phyloP scores from a whole-genome alignment of 2,888 invertebrate genomes.

The Stenodema calcarata region DNA sequence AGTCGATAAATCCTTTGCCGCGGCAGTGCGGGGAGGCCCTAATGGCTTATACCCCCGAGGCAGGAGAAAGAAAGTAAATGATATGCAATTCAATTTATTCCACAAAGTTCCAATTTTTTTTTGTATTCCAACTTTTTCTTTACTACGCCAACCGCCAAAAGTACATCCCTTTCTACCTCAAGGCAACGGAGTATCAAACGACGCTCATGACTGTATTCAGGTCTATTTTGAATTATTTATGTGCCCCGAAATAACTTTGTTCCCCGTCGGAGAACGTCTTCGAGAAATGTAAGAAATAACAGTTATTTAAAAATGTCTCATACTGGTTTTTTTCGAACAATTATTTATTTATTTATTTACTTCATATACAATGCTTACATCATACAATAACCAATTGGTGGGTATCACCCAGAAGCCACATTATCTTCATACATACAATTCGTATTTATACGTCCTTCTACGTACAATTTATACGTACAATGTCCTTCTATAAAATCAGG shows the following conservation, averaged over 20 bases:
- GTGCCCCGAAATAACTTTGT: background rate
- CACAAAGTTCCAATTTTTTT: background rate
- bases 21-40: background rate
- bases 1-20: background rate
- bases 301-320: too few relatives aligned
- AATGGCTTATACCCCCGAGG: background rate
- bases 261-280: background rate
- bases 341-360: too few relatives aligned
- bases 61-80: background rate
- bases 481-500: too few relatives aligned
- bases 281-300: too few relatives aligned
- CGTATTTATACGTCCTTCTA: too few relatives aligned
- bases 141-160: background rate
- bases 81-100: conserved; percentile 27
- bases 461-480: too few relatives aligned
- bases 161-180: background rate
- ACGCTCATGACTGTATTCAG: conserved; percentile 20
- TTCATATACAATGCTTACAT: too few relatives aligned
- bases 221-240: conserved; percentile 1
- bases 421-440: too few relatives aligned
- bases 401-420: too few relatives aligned
- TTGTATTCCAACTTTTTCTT: too few relatives aligned
- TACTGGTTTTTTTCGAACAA: too few relatives aligned
- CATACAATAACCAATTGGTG: too few relatives aligned
- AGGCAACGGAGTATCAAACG: background rate